A percentile compares a stretch with the other conserved stretches of the same genome.
Conservation (phyloP, 1,140 invertebrate species). For the Telenomus remus region DNA sequence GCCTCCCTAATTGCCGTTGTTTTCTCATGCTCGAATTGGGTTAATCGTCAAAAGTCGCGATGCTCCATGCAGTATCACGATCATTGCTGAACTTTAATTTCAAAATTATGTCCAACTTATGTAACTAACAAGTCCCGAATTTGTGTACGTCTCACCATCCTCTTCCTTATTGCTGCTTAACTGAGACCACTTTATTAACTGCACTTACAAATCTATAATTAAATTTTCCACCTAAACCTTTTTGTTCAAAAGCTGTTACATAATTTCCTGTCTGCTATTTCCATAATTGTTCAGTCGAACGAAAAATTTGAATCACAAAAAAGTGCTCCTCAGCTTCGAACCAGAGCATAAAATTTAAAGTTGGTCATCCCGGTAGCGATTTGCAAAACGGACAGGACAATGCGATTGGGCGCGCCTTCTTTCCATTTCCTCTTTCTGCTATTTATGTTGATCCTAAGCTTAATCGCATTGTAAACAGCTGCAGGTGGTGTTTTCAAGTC, state of each 20-base stretch:
- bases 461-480: slow-evolving; percentile 34
- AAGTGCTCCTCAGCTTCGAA: too few relatives aligned
- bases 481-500: slow-evolving; percentile 42
- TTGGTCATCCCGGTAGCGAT: slow-evolving; percentile 43
- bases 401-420: slow-evolving; percentile 56
- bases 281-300: too few relatives aligned
- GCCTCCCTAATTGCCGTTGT: slow-evolving; percentile 44
- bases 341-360: background rate
- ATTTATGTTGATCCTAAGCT: slow-evolving; percentile 26
- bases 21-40: slow-evolving; percentile 52
- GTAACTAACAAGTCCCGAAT: slow-evolving; percentile 24
- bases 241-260: too few relatives aligned
- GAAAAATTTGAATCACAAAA: too few relatives aligned
- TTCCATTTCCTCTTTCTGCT: slow-evolving; percentile 45
- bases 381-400: slow-evolving; percentile 60
- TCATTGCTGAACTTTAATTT: slow-evolving; percentile 52
- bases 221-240: too few relatives aligned
- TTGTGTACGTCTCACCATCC: too few relatives aligned
- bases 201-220: too few relatives aligned
- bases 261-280: too few relatives aligned
- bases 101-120: slow-evolving; percentile 45
- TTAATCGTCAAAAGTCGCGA: slow-evolving; percentile 51
- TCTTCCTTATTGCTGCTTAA: too few relatives aligned
- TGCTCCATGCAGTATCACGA: slow-evolving; percentile 46
- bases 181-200: too few relatives aligned